These are phyloP conservation scores for Idaea dimidiata DNA, from an alignment of 2,888 invertebrate genomes.

Conservation along the genomic window DNA sequence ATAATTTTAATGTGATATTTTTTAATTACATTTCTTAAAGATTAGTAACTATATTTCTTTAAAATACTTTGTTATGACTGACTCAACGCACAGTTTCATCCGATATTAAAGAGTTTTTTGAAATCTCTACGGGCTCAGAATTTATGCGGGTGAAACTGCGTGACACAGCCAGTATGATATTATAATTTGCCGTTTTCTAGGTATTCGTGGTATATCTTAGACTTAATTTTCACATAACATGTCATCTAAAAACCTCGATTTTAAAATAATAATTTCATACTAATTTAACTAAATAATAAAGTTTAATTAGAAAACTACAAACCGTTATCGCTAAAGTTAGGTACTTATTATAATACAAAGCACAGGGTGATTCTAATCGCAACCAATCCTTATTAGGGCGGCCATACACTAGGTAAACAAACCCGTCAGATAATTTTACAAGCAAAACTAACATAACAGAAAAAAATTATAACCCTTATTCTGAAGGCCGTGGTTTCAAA, in stretches of 20 bases:
- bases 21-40: background rate
- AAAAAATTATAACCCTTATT: too few species aligned
- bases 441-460: background rate
- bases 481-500: too few species aligned
- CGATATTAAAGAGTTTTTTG: too few species aligned
- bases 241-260: background rate
- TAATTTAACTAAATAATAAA: background rate
- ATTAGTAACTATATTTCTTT: background rate
- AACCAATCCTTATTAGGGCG: background rate
- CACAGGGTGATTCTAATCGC: constrained; percentile 9
- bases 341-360: constrained; percentile 15
- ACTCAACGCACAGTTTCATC: too few species aligned
- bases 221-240: too few species aligned
- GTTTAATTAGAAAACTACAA: background rate
- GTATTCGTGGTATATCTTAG: too few species aligned
- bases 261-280: background rate
- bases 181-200: too few species aligned
- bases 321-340: background rate
- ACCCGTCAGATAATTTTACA: background rate
- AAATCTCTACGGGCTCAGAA: too few species aligned
- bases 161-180: background rate
- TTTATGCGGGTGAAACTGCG: background rate
- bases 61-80: too few species aligned
- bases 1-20: background rate
- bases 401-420: constrained; percentile 3